Evolutionary conservation across 2,113 vertebrate species (phyloP), one percentile per base, ranked within the genome.

Genomic region (Chiloscyllium plagiosum): DNA sequence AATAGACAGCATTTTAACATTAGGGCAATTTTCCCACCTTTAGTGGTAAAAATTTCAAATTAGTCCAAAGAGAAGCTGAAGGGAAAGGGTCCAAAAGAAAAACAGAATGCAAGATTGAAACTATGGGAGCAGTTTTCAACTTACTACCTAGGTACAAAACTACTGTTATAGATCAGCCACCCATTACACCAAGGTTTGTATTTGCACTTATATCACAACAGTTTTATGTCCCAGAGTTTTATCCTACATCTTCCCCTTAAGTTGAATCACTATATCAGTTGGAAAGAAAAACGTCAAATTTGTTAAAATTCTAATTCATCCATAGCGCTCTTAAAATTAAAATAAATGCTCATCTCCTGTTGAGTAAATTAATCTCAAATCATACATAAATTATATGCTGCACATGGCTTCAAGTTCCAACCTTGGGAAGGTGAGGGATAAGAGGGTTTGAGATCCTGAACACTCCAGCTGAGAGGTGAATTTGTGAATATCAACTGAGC

Each of bases 61-160:
- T 86, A 65, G 33, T 33, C 5, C 2, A 19, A 89, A 17, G 29
- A 61, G 61, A 65, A 65, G 52, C 29, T 15, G 8, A 33, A 33
- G 33, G 61, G 19, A 97, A 97, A 97, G 97, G 96, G 97, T 98
- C 97, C 97, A 96, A 97, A 96, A 0, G 97, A 96, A 97, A 96
- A 66, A 24, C 29, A 96, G 92, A 80, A 95, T 90, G 56, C 72
- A 96, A 69, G 92, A 19, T 13, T 96, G 86, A 96, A 37, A 61
- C 33, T 96, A 96, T 42, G 26, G 52, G 33, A 92, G 4, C 20
- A 24, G 12, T 17, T 65, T 65, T 92, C 56, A 65, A 92, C 56
- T n/a, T 65, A 13, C 61, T 92, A 2, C 7, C 7, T 89, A 20
- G 50, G 86, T 13, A 52, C 0, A 29, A 13, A 26, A 52, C 24